Evolutionary conservation across 1,140 invertebrate species (phyloP).

Genomic region (Drosophila erecta): DNA sequence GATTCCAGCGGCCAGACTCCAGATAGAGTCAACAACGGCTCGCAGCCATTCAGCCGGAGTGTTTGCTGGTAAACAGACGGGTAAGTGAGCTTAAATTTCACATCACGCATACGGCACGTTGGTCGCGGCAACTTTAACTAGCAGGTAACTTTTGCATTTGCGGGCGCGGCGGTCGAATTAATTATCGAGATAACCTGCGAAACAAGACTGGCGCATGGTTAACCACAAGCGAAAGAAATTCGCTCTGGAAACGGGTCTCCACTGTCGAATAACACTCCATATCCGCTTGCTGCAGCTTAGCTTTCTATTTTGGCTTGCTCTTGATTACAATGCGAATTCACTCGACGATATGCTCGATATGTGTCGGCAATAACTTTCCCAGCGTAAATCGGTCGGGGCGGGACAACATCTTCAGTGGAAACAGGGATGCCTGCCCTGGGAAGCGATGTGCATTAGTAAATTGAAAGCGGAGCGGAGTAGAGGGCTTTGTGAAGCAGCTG

Average conservation of each 20-base stretch:
- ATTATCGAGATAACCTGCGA: slow-evolving; percentile 42
- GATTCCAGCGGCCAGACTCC: slow-evolving; percentile 4
- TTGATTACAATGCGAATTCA: slow-evolving; percentile 34
- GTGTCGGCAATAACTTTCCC: slow-evolving; percentile 40
- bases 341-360: slow-evolving; percentile 38
- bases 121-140: neutral
- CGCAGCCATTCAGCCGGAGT: slow-evolving; percentile 6
- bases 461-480: slow-evolving; percentile 68
- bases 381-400: slow-evolving; percentile 5
- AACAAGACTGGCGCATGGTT: slow-evolving; percentile 31
- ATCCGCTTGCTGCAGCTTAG: slow-evolving; percentile 15
- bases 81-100: slow-evolving; percentile 42
- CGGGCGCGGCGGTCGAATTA: slow-evolving; percentile 39
- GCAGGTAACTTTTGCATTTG: slow-evolving; percentile 32
- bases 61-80: slow-evolving; percentile 24
- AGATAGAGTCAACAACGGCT: slow-evolving; percentile 28
- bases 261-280: slow-evolving; percentile 23
- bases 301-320: slow-evolving; percentile 8
- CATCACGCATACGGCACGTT: slow-evolving; percentile 60
- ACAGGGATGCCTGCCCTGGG: slow-evolving; percentile 34
- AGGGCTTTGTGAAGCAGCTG: slow-evolving; percentile 52
- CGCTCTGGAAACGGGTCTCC: slow-evolving; percentile 10
- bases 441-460: slow-evolving; percentile 70
- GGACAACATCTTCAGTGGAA: slow-evolving; percentile 10
- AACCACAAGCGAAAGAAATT: slow-evolving; percentile 46